Percentiles rank a stretch among this genome's conserved stretches.
These are phyloP conservation scores for Oryzias dopingdopingensis DNA, from an alignment of 2,797 vertebrate species.

Conservation along the genomic window DNA sequence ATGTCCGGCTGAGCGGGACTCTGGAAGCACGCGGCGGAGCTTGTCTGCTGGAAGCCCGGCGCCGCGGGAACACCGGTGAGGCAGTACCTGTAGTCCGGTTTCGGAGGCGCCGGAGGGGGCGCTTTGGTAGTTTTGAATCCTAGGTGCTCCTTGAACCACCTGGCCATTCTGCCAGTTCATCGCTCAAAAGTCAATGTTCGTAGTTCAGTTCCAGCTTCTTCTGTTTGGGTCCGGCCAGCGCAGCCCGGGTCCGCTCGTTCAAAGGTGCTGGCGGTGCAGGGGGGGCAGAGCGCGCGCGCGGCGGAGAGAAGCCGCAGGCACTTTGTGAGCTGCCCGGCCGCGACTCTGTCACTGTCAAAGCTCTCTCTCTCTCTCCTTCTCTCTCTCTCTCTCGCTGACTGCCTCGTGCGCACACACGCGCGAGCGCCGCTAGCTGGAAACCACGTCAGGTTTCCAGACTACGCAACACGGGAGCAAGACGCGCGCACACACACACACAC, in stretches of 20 bases:
- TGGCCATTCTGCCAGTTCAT: constrained; percentile 93
- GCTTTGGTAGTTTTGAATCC: constrained; percentile 93
- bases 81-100: constrained; percentile 89
- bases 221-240: constrained; percentile 38
- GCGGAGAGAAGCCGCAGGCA: constrained; percentile 46
- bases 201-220: constrained; percentile 60
- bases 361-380: neutral
- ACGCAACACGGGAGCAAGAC: constrained; percentile 62
- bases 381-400: neutral
- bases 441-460: constrained; percentile 62
- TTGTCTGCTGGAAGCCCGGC: constrained; percentile 71
- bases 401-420: neutral
- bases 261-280: constrained; percentile 9
- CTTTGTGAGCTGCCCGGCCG: constrained; percentile 55
- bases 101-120: constrained; percentile 88
- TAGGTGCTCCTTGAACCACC: constrained; percentile 96
- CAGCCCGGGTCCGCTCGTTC: constrained; percentile 33
- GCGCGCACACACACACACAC: constrained; percentile 59
- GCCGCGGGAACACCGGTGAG: constrained; percentile 70
- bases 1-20: constrained; percentile 88
- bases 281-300: constrained; percentile 22
- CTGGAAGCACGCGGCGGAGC: constrained; percentile 68
- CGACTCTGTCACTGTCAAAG: constrained; percentile 57
- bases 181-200: constrained; percentile 76
- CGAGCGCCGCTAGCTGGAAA: constrained; percentile 20